phyloP scores from a whole-genome alignment of 2,113 vertebrate genomes.

The Pleuronectes platessa region DNA sequence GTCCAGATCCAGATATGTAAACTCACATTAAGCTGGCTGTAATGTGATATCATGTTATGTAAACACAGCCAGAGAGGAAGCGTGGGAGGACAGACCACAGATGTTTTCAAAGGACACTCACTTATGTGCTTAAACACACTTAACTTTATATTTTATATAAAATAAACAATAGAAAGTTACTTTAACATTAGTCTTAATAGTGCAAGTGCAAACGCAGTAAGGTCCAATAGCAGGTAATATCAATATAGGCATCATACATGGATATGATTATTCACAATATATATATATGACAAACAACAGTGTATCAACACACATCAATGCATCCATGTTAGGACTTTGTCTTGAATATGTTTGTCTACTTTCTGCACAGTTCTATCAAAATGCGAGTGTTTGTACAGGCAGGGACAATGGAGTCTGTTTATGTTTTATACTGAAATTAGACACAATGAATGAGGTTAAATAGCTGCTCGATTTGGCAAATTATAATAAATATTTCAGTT shows the following conservation, averaged over 20 bases:
- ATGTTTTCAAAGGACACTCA: slow-evolving; percentile 23
- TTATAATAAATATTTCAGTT: slow-evolving; percentile 17
- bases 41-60: slow-evolving; percentile 59
- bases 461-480: slow-evolving; percentile 35
- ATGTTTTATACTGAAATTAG: slow-evolving; percentile 13
- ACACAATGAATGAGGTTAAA: slow-evolving; percentile 12
- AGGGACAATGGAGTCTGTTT: neutral
- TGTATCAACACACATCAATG: slow-evolving; percentile 59
- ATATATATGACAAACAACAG: slow-evolving; percentile 44
- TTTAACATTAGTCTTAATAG: slow-evolving; percentile 65
- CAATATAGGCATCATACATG: slow-evolving; percentile 40
- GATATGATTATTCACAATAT: slow-evolving; percentile 52
- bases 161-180: slow-evolving; percentile 66
- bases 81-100: slow-evolving; percentile 19
- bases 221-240: slow-evolving; percentile 71
- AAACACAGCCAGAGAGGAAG: slow-evolving; percentile 73
- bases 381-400: neutral
- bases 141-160: slow-evolving; percentile 55
- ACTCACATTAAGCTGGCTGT: slow-evolving; percentile 57
- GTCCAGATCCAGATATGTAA: slow-evolving; percentile 48
- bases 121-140: slow-evolving; percentile 48
- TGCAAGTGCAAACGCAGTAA: slow-evolving; percentile 77
- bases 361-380: slow-evolving; percentile 24
- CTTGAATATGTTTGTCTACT: slow-evolving; percentile 41
- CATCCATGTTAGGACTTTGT: slow-evolving; percentile 61